These are phyloP conservation scores for Emmelina monodactyla DNA, from an alignment of 2,888 invertebrate genomes.

Conservation along the genomic window DNA sequence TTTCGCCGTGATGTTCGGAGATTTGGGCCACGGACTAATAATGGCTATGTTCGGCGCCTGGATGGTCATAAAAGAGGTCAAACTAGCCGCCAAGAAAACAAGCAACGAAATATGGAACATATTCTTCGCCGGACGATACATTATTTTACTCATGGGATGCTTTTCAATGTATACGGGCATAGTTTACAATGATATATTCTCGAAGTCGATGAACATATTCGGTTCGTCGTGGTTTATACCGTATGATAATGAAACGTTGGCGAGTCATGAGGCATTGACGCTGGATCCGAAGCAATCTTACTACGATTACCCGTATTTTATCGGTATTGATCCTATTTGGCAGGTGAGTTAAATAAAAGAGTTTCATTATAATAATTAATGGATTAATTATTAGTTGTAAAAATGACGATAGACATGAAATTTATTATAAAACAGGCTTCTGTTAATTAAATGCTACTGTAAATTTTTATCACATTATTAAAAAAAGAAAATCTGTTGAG, in stretches of 20 bases:
- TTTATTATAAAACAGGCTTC: too few relatives aligned
- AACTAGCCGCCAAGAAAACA: constrained; percentile 72
- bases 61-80: constrained; percentile 83
- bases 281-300: constrained; percentile 71
- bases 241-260: constrained; percentile 63
- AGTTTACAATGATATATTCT: constrained; percentile 97
- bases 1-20: constrained; percentile 97
- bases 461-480: too few relatives aligned
- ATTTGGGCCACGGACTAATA: constrained; percentile 88
- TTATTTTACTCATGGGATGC: constrained; percentile 94
- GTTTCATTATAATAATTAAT: too few relatives aligned
- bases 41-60: constrained; percentile 81
- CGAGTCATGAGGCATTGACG: constrained; percentile 54
- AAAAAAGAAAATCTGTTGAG: too few relatives aligned
- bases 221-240: constrained; percentile 82
- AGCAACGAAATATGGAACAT: constrained; percentile 95
- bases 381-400: too few relatives aligned
- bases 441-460: too few relatives aligned
- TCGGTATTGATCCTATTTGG: constrained; percentile 87
- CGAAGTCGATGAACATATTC: constrained; percentile 95
- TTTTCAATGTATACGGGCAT: constrained; percentile 98
- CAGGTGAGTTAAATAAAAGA: constrained; percentile 60
- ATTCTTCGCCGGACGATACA: constrained; percentile 97
- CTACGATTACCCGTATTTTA: constrained; percentile 77
- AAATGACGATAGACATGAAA: too few relatives aligned